Conservation (phyloP, 2,113 vertebrate species). For the Corynorhinus townsendii region DNA sequence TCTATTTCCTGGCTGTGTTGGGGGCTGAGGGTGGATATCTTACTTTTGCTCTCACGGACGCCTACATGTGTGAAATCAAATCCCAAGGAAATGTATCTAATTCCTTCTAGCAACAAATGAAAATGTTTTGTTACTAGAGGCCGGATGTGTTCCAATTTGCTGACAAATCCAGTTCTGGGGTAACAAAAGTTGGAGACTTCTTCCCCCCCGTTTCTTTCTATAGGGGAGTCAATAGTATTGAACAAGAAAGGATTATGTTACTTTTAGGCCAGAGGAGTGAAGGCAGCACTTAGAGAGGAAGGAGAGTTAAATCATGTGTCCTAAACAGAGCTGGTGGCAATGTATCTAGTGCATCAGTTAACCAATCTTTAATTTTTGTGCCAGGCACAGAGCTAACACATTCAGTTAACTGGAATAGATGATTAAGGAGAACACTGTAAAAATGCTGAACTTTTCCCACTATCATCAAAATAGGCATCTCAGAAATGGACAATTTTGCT, state of each 20-base stretch:
- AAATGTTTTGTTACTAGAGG: conserved; percentile 6
- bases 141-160: neutral
- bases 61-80: conserved; percentile 1
- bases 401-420: conserved; percentile 21
- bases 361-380: conserved; percentile 61
- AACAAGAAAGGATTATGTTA: neutral
- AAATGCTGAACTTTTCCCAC: conserved; percentile 28
- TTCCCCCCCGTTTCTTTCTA: neutral
- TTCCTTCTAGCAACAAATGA: neutral
- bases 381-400: neutral
- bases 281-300: neutral
- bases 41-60: neutral
- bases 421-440: conserved; percentile 25
- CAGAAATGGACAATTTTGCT: neutral
- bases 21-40: neutral
- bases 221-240: neutral
- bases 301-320: neutral
- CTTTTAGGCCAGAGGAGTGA: neutral
- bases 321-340: neutral
- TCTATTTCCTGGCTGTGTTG: neutral
- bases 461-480: conserved; percentile 16
- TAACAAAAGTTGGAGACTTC: neutral
- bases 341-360: neutral
- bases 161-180: neutral
- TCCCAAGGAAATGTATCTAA: conserved; percentile 28